These are phyloP conservation scores for Acanthochromis polyacanthus DNA, from an alignment of 2,113 vertebrate species.

Conservation along the genomic window DNA sequence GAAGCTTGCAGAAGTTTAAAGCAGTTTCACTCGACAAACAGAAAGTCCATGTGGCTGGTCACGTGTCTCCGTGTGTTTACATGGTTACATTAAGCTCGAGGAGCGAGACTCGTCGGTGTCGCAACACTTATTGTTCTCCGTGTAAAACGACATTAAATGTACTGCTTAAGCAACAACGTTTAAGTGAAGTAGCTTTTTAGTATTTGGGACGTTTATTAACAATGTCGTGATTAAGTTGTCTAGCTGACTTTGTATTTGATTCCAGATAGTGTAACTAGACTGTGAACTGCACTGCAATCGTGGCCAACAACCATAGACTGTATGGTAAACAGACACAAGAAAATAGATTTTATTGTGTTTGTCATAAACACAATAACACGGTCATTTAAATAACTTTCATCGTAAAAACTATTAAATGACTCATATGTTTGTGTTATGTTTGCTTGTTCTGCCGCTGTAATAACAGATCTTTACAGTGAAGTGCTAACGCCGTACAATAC, in stretches of 20 bases:
- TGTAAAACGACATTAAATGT: not conserved
- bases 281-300: conserved; percentile 28
- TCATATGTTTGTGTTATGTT: not conserved
- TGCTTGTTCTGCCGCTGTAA: not conserved
- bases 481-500: conserved; percentile 13
- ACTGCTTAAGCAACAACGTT: not conserved
- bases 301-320: not conserved
- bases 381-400: not conserved
- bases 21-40: not conserved
- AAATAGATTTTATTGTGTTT: not conserved
- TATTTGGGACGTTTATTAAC: not conserved
- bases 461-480: not conserved
- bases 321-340: not conserved
- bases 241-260: not conserved
- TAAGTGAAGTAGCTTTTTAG: too few relatives aligned
- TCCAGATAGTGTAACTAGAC: not conserved
- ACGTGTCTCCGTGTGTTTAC: conserved; percentile 84
- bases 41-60: conserved; percentile 73
- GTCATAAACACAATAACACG: not conserved
- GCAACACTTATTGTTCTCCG: conserved; percentile 46
- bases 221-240: not conserved
- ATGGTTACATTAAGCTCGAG: conserved; percentile 37
- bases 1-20: not conserved
- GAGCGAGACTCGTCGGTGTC: conserved; percentile 34
- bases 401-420: not conserved